Percentiles rank a stretch among this genome's conserved stretches.
These are phyloP conservation scores for Spheniscus mendiculus DNA, from an alignment of 2,113 vertebrate species.

Conservation along the genomic window DNA sequence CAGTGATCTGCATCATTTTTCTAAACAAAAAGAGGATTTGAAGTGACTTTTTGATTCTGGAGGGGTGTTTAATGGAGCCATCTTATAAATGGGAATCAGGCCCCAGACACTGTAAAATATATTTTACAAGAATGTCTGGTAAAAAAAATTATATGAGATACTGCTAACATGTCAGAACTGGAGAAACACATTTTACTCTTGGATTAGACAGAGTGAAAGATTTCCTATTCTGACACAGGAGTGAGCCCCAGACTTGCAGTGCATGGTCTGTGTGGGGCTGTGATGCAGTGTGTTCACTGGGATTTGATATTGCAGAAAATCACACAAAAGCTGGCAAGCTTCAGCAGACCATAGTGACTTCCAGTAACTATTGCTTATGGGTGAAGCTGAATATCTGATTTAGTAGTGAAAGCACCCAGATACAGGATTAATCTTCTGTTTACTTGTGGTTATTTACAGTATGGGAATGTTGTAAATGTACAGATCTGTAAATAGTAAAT, in stretches of 20 bases:
- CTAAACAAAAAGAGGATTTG: background rate
- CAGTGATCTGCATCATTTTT: background rate
- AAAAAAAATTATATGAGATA: background rate
- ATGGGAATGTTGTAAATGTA: background rate
- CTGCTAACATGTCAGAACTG: background rate
- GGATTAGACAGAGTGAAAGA: background rate
- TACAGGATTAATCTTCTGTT: background rate
- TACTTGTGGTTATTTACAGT: background rate
- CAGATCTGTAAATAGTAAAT: background rate
- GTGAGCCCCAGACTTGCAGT: background rate
- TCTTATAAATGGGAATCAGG: background rate
- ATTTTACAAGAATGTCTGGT: background rate
- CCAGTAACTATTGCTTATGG: background rate
- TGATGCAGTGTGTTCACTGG: accelerated
- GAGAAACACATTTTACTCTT: background rate
- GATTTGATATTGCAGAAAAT: background rate
- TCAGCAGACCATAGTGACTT: background rate
- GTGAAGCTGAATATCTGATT: background rate
- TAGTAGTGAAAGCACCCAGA: background rate
- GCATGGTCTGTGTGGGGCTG: background rate
- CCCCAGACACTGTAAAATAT: background rate
- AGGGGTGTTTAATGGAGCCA: background rate
- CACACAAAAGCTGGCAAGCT: background rate
- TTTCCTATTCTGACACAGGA: accelerated
- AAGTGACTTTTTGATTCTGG: background rate